Evolutionary conservation across 2,888 invertebrate genomes (phyloP).

Genomic region (Protophormia terraenovae): DNA sequence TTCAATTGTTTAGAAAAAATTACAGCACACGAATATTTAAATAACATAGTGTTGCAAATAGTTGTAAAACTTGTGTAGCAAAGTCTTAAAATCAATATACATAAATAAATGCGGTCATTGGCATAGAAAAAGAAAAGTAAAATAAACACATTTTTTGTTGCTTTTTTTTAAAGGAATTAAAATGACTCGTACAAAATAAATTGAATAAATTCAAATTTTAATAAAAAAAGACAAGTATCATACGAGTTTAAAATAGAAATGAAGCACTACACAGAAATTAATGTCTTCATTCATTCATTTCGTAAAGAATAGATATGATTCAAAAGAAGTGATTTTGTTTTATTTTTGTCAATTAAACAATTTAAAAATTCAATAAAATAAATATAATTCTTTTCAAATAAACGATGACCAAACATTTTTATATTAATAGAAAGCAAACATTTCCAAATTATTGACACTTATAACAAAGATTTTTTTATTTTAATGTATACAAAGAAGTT

Average conservation of each 20-base stretch:
- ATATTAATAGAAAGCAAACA: neutral
- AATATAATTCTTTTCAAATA: neutral
- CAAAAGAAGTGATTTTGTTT: neutral
- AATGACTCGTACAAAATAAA: conserved; percentile 12
- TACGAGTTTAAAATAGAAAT: neutral
- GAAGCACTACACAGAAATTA: neutral
- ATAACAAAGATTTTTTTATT: neutral
- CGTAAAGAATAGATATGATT: neutral
- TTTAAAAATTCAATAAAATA: neutral
- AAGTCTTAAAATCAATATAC: conserved; percentile 39
- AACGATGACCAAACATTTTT: neutral
- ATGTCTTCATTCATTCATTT: neutral
- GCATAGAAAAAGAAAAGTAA: conserved; percentile 21
- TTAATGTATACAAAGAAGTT: neutral
- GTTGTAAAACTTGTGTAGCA: neutral
- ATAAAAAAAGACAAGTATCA: neutral
- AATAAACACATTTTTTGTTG: neutral
- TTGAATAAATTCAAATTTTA: neutral
- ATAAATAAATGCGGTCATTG: conserved; percentile 55
- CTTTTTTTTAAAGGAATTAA: neutral
- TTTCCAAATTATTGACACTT: neutral
- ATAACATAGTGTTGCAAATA: neutral
- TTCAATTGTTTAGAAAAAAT: neutral
- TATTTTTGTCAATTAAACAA: neutral
- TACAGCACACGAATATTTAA: neutral